Evolutionary conservation across 2,888 invertebrate genomes (phyloP), one percentile per base, ranked within the genome.

Genomic region (Drosophila koepferae): DNA sequence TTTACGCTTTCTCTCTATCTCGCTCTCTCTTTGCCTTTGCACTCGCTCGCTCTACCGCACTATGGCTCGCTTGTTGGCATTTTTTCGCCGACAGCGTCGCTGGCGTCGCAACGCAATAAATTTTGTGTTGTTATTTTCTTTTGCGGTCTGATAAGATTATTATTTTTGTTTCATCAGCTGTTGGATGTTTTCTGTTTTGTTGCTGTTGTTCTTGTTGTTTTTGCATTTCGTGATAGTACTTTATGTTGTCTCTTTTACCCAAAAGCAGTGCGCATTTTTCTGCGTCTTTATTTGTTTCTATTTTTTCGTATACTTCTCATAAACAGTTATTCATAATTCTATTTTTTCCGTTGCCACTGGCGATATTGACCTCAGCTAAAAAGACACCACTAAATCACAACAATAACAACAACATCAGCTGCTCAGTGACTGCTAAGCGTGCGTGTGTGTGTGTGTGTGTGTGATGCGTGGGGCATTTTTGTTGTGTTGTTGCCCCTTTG

Each of bases 81-180:
- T 61, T 44, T 44, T 28, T 41, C 23, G 48, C 36, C 61, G 49
- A 58, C 75, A 36, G 56, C 55, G 64, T 54, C 61, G 61, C 61
- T 58, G 46, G 66, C 70, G 58, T 75, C 80, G 72, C 87, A 87
- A 84, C 82, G 82, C 87, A 82, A 82, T 82, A 82, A 79, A 63
- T 70, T 87, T 81, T 58, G 70, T 82, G 73, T 83, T 83, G 49
- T 72, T 77, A 56, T 83, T 84, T 81, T 67, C 54, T 63, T 75
- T 75, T 38, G 58, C 23, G 36, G 36, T 80, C 71, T 87, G 88
- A 82, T 82, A 87, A 87, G 86, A 86, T 59, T 72, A 65, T 66
- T 72, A 65, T 63, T 77, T 80, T 56, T 71, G 65, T 77, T 63
- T 73, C 78, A 80, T 83, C 84, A 83, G 80, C 80, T 80, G 80